phyloP scores from a whole-genome alignment of 2,113 vertebrate species.

The Circaetus cinerascens region DNA sequence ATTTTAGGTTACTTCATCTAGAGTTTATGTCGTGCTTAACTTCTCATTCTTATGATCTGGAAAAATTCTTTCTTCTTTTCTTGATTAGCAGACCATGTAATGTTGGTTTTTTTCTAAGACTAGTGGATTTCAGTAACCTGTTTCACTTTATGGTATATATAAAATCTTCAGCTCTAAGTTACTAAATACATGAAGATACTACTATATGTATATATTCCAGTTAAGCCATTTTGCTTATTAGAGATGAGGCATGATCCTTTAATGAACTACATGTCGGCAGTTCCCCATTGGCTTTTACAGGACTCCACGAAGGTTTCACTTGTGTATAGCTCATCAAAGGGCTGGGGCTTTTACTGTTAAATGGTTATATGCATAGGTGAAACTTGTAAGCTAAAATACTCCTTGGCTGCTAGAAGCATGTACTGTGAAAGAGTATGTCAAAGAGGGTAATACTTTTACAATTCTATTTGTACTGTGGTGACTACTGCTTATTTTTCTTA shows the following conservation, averaged over 20 bases:
- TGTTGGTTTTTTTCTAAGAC: neutral
- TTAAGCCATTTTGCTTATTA: slow-evolving; percentile 43
- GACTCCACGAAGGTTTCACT: neutral
- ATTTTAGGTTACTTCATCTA: neutral
- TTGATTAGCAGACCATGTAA: neutral
- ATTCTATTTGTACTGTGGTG: neutral
- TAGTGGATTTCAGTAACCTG: neutral
- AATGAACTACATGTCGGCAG: neutral
- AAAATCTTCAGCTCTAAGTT: neutral
- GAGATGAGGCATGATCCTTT: neutral
- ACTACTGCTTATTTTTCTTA: neutral
- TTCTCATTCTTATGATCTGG: neutral
- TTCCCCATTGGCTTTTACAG: neutral
- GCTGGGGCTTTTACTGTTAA: neutral
- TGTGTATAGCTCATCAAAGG: neutral
- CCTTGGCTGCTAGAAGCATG: neutral
- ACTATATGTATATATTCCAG: neutral
- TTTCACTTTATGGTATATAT: neutral
- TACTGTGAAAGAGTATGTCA: neutral
- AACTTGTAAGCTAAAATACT: neutral
- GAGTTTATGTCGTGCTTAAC: neutral
- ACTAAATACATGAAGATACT: neutral
- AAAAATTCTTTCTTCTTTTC: neutral
- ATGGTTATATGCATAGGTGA: neutral
- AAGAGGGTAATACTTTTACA: neutral